Base-by-base conservation (phyloP, 2,113 vertebrate genomes). In the Pardalotus punctatus region DNA sequence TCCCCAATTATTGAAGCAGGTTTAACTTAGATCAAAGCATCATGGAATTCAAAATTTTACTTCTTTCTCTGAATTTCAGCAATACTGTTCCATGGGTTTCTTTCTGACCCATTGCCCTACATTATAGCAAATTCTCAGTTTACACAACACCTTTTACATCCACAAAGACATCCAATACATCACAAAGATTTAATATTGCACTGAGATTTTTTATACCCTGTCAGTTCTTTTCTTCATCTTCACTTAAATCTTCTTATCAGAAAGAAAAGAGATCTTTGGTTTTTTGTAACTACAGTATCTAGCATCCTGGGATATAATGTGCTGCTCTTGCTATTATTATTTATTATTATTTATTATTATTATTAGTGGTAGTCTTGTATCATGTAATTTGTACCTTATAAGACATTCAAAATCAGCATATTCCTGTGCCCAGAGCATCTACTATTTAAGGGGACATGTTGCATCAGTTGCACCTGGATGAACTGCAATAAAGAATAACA, bases 21-120 rank as follows among this genome's bases (percentile, higher is more conserved):
- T 58, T 96, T 90, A 86, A 77, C 45, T 54, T 81, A 92, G 92
- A 94, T 96, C 85, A 97, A 97, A 97, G 90, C 25, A 54, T 29
- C 27, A 56, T 23, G 42, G 73, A 89, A 84, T 60, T 84, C 33
- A 91, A 91, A 89, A 66, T 61, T 51, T 58, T 86, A 61, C 38
- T 14, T 42, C 62, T 65, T 65, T 69, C 62, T 88, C 56, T 90
- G 74, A 92, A 90, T 80, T 92, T 88, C 80, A 94, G 36, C 57
- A 45, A 42, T 73, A 29, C 33, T 61, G 5, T 71, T 90, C 40
- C 14, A 22, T 35, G 14, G 12, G 1, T 15, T 84, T 51, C 53
- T 86, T 92, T 80, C 43, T 76, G 48, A 80, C n/a, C n/a, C 17
- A 35, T 19, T 57, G 29, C 28, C 31, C 82, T 69, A 54, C 5